Evolutionary conservation across 2,113 vertebrate species (phyloP), one percentile per base, ranked within the genome.

Genomic region (Bungarus multicinctus): DNA sequence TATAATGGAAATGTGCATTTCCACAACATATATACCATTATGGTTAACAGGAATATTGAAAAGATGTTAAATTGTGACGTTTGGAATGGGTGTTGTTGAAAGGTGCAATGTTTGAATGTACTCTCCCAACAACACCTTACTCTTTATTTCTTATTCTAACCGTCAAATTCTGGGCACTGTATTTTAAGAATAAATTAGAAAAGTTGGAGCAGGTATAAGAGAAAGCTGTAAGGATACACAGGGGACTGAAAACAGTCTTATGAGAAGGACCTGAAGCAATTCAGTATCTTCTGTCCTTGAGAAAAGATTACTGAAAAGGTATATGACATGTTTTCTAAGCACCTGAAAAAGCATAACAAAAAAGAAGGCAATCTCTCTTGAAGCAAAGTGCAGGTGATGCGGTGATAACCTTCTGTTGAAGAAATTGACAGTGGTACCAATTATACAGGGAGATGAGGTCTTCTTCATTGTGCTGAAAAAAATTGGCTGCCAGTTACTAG

Each of bases 41-140:
- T 14, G 8, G 50, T 60, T 34, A 39, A 55, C 12, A 30, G 53
- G 7, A 45, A 45, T 88, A 5, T 89, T 74, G 58, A 52, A 27
- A 30, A 3, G 12, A 34, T 22, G 5, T 25, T 43, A 89, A 74
- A 88, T 4, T 3, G 5, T 91, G 57, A 74, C 23, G 20, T 74
- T 74, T 23, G 23, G 23, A 39, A 7, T 34, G 64, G 5, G 0
- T 0, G 1, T 0, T 16, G 2, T 69, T 4, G 55, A 14, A 89
- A 94, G 60, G 89, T 91, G 7, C 6, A 0, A 90, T 87, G 5
- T 57, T 45, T 81, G 14, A 90, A 25, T 57, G 43, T 47, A 88
- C 12, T 39, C 87, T 58, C 22, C 22, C 10, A 90, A 57, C 22
- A 81, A 94, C 92, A 93, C 90, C 93, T 91, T 91, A 52, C 52